Conservation (phyloP, 2,113 vertebrate species). For the Hydrolagus affinis region DNA sequence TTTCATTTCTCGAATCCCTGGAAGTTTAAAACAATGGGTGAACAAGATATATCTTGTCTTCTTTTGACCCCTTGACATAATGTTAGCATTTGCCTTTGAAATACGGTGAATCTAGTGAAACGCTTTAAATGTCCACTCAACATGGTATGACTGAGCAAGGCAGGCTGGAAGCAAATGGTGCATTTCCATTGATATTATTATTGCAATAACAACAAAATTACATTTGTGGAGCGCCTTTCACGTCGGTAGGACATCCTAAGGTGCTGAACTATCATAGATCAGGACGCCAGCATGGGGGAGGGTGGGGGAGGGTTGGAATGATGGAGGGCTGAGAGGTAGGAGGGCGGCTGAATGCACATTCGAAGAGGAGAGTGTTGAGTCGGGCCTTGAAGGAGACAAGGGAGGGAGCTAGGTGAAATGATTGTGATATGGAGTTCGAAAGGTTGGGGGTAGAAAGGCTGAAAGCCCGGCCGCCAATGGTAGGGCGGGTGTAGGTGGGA, state of each 20-base stretch:
- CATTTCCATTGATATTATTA: background rate
- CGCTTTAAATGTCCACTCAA: too few relatives aligned
- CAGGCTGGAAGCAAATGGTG: too few relatives aligned
- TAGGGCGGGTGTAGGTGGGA: background rate
- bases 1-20: too few relatives aligned
- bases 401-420: background rate
- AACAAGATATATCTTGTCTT: too few relatives aligned
- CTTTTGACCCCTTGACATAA: too few relatives aligned
- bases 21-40: too few relatives aligned
- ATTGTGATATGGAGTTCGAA: background rate
- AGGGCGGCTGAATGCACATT: background rate
- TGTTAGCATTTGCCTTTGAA: too few relatives aligned
- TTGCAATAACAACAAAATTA: background rate
- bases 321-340: background rate
- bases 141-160: too few relatives aligned
- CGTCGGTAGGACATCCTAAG: background rate
- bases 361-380: background rate
- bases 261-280: too few relatives aligned
- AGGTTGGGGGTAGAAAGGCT: background rate
- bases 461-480: background rate
- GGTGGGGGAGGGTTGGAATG: background rate
- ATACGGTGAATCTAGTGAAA: too few relatives aligned
- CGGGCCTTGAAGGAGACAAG: background rate
- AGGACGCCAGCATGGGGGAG: too few relatives aligned
- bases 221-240: background rate